Conservation (phyloP, 1,140 invertebrate species). For the Drosophila pallidifrons region DNA sequence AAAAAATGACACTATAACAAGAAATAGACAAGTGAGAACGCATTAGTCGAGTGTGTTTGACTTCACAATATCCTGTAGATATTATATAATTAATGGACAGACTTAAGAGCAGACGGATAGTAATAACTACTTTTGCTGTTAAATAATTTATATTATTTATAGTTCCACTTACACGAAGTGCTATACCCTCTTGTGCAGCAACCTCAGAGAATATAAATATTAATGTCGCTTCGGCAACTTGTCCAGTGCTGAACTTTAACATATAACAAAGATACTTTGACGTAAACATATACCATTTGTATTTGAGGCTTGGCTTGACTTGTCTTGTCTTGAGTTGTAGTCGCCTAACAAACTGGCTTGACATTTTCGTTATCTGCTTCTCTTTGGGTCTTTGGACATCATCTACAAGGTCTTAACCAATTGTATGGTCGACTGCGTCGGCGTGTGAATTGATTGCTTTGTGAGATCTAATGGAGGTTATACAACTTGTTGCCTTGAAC, state of each 20-base stretch:
- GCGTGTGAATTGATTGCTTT: conserved; percentile 34
- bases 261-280: conserved; percentile 58
- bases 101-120: no score
- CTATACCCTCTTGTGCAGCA: no score
- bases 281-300: conserved; percentile 5
- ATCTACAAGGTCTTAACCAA: conserved; percentile 57
- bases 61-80: background rate
- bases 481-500: conserved; percentile 42
- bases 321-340: background rate
- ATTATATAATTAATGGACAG: no score
- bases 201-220: conserved; percentile 7
- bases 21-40: conserved; percentile 27
- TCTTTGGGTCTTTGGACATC: conserved; percentile 19
- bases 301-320: conserved; percentile 22
- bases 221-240: conserved; percentile 26
- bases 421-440: conserved; percentile 40
- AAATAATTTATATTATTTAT: no score
- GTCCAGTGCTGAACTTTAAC: conserved; percentile 72
- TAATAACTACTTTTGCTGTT: no score
- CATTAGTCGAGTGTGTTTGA: background rate
- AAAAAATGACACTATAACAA: conserved; percentile 9
- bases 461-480: conserved; percentile 21
- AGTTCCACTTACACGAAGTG: no score
- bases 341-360: conserved; percentile 41
- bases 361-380: conserved; percentile 34